Evolutionary conservation across 1,140 invertebrate genomes (phyloP), one percentile per base, ranked within the genome.

Genomic region (Diprion similis): DNA sequence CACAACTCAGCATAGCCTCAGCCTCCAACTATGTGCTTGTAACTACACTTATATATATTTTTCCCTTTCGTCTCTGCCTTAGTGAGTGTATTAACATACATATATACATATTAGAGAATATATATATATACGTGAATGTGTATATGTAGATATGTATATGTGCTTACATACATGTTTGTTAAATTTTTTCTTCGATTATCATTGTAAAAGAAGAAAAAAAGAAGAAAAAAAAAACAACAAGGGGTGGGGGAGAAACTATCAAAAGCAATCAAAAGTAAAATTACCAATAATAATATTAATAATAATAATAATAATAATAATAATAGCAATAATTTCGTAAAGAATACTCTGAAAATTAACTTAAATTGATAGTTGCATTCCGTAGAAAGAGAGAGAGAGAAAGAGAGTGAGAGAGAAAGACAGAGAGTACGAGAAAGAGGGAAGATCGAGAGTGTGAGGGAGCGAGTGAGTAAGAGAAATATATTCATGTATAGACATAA

Each of bases 1-100:
- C 78, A 81, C 74, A 80, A 79, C 66, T 81, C 73, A 77, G 71
- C 75, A 81, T 78, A 78, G 24, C 73, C 69, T 70, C 71, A 76
- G 76, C 71, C 73, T 76, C 75, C 65, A 64, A 70, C 71, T 69
- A 70, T 77, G 75, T 73, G 74, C 78, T 72, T 64, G 68, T 75
- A 75, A 79, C 17, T 69, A 73, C 24, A 3, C 6, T 37, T 37
- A 37, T 37, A 37, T 6, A 37, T 4, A 37, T 37, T 37, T 37
- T 37, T 37, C 24, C 24, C 3, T 59, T 15, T 15, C n/a, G 51
- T 59, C 4, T 17, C n/a, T 59, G n/a, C 51, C 11, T 15, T 59
- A 59, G 7, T 59, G 51, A 15, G 51, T 59, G 51, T 59, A 59
- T 77, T 73, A 19, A 64, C 13, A 64, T 15, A 64, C 59, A 65